A percentile compares a stretch with the other conserved stretches of the same genome.
These are phyloP conservation scores for Hyles lineata DNA, from an alignment of 2,888 invertebrate genomes.

Conservation along the genomic window DNA sequence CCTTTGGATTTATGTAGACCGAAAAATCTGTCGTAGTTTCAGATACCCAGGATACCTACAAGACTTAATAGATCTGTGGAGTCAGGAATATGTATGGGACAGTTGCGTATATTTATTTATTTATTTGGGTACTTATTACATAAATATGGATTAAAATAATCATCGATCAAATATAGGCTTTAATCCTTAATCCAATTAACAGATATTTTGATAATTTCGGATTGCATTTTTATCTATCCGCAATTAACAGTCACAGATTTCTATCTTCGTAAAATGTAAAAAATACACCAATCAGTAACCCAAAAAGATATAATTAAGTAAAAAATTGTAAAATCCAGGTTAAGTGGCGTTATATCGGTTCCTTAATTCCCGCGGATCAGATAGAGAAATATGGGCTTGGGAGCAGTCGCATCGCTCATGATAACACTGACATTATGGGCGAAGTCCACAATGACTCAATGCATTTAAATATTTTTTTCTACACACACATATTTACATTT, in stretches of 20 bases:
- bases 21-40: too few species aligned
- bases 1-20: too few species aligned
- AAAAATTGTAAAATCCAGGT: not conserved
- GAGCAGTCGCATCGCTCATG: not conserved
- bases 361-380: not conserved
- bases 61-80: too few species aligned
- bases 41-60: too few species aligned
- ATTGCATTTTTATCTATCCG: not conserved
- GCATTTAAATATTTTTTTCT: not conserved
- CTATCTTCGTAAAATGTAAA: not conserved
- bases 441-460: not conserved
- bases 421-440: not conserved
- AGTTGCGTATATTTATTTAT: too few species aligned
- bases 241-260: not conserved
- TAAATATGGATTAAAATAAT: too few species aligned
- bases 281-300: not conserved
- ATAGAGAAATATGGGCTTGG: not conserved
- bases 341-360: constrained; percentile 7
- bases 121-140: too few species aligned
- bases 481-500: too few species aligned
- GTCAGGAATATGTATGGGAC: too few species aligned
- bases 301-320: constrained; percentile 7
- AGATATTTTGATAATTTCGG: too few species aligned
- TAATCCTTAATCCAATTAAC: too few species aligned
- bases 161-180: too few species aligned